Base-by-base conservation (phyloP, 2,797 vertebrate species). In the Mus minutoides region DNA sequence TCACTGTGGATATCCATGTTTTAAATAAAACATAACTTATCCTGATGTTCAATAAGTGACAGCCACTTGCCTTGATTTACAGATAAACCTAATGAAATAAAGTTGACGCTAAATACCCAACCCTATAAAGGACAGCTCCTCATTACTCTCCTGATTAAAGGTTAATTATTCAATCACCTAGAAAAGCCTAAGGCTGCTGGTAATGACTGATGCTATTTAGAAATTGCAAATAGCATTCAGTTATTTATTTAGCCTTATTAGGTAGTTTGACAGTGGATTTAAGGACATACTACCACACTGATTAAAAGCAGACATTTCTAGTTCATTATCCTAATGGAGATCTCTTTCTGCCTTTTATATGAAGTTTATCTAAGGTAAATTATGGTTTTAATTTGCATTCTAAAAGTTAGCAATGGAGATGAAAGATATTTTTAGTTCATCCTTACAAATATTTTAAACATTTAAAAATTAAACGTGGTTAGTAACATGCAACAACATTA, bases 1-100 rank as follows among this genome's bases (percentile, higher is more conserved):
- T 96, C 95, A 95, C 88, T 98, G 93, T 95, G 97, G 97, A 97
- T 97, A 98, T 97, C 88, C 22, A 90, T 97, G 97, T 98, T 97
- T 96, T 98, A 99, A 98, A 98, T 97, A 98, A 98, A 98, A 97
- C 98, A 98, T 98, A 97, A 94, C 86, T 98, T 97, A 88, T 94
- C 95, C 91, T 98, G 97, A 88, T 94, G 12, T 98, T 98, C 98
- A 98, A 96, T 95, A 97, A 96, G 95, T 97, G 98, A 98, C 98
- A 98, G 98, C 98, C 98, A 98, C 94, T 97, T 97, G 85, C 98
- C 98, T 98, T 98, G 98, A 98, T 98, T 98, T 98, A 97, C 97
- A 96, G 98, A 98, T 98, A 98, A 98, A 91, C 0, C 16, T 98
- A 98, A 98, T 98, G 98, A 98, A 98, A 98, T 98, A 98, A 98